These are phyloP conservation scores for Epistrophella euchroma DNA, from an alignment of 2,888 invertebrate genomes.

Conservation along the genomic window DNA sequence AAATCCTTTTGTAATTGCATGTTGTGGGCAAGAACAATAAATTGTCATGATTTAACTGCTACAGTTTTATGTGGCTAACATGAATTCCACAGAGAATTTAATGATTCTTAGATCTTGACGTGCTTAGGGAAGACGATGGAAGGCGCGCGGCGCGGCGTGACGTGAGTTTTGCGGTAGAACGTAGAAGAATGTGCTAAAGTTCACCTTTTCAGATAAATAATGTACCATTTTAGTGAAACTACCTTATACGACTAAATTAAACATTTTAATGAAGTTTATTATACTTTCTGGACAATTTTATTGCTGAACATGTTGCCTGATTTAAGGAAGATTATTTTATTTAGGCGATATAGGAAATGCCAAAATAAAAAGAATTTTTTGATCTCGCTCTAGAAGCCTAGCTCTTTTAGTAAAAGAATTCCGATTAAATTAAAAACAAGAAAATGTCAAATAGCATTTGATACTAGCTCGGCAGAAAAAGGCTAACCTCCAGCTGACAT, in stretches of 20 bases:
- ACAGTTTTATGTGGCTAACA: slow-evolving; percentile 68
- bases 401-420: no score
- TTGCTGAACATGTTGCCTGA: slow-evolving; percentile 13
- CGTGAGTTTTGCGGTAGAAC: not conserved
- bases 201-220: slow-evolving; percentile 37
- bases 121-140: not conserved
- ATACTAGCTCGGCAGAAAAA: no score
- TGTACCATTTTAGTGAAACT: slow-evolving; percentile 30
- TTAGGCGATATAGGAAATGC: not conserved
- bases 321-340: not conserved
- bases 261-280: slow-evolving; percentile 37
- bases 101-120: slow-evolving; percentile 36
- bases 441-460: no score
- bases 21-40: slow-evolving; percentile 69
- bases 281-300: slow-evolving; percentile 9
- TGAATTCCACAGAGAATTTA: slow-evolving; percentile 60
- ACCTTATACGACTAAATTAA: slow-evolving; percentile 15
- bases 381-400: not conserved
- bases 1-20: slow-evolving; percentile 74
- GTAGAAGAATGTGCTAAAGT: slow-evolving; percentile 23
- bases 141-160: not conserved
- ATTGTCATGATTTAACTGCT: slow-evolving; percentile 72
- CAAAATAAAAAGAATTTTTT: not conserved
- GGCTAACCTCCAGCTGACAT: no score
- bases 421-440: no score